Base-by-base conservation (phyloP, 2,888 invertebrate genomes). In the Leptinotarsa tumamoca region DNA sequence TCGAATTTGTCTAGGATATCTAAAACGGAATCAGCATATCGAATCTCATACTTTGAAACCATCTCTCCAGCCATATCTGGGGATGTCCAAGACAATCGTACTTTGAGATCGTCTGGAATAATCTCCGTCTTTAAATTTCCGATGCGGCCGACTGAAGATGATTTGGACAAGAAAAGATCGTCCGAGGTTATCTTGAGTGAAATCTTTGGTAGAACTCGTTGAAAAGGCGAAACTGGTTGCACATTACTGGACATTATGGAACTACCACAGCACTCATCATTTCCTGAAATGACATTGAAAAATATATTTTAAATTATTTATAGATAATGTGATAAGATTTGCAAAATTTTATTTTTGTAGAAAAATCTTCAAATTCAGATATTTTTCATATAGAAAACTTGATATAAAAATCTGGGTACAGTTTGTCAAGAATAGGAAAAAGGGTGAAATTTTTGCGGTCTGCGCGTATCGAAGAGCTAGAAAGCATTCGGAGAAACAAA, bases 31-130 rank as follows among this genome's bases (percentile, higher is more conserved):
- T 81, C 82, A 0, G 90, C 89, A 79, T 89, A 90, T 78, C 89
- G 89, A 4, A 92, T 87, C 81, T 91, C 91, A 80, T 91, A 91
- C n/a, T 89, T 86, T 2, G 89, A 87, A 0, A 91, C 90, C 49
- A 86, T 87, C 18, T 88, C 83, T 0, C 90, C 90, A 3, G 90
- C 90, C 89, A 91, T 89, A 79, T 91, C 92, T 0, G 92, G 92
- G 4, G 92, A 90, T 1, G 92, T 92, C 91, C 92, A 92, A 0
- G 88, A 87, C 13, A 93, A 86, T 17, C 90, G 87, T 2, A 90
- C 90, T 54, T 89, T 89, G 81, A 90, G 89, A 49, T 89, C 88
- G 71, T 89, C 87, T 0, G 88, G 85, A 18, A 90, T 82, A 1
- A 90, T 85, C 27, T 90, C 88, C 0, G 89, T 90, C 67, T 87